Evolutionary conservation across 2,797 vertebrate species (phyloP).

Genomic region (Xenops minutus): DNA sequence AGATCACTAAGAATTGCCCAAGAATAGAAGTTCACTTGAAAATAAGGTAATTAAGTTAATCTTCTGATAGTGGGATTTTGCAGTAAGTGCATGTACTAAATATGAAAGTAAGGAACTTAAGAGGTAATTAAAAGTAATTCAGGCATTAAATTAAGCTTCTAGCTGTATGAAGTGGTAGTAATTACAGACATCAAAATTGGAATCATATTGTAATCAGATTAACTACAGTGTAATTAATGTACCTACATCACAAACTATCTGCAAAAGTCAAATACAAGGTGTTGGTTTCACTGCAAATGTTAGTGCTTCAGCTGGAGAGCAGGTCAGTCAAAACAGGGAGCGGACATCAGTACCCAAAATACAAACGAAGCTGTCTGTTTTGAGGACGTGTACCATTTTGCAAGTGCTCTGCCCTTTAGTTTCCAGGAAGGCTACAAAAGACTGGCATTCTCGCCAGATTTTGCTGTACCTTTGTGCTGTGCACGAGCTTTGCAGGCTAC

Average conservation of each 20-base stretch:
- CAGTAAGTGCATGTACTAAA: slow-evolving; percentile 22
- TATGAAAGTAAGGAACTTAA: slow-evolving; percentile 48
- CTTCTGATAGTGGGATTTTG: slow-evolving; percentile 61
- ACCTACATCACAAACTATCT: not conserved
- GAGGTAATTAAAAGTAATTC: slow-evolving; percentile 61
- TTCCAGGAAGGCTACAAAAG: not conserved
- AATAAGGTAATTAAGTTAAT: slow-evolving; percentile 64
- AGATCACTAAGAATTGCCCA: slow-evolving; percentile 41
- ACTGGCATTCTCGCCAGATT: not conserved
- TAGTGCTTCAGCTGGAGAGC: not conserved
- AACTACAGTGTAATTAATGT: slow-evolving; percentile 46
- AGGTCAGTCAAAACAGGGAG: not conserved
- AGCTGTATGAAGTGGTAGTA: slow-evolving; percentile 34
- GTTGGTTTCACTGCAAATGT: not conserved
- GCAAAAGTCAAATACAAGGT: not conserved
- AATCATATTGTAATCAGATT: slow-evolving; percentile 55
- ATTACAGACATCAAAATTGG: slow-evolving; percentile 55
- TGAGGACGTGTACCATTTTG: not conserved
- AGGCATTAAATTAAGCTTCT: slow-evolving; percentile 64
- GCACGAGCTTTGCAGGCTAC: no score
- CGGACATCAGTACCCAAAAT: not conserved
- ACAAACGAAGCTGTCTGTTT: not conserved
- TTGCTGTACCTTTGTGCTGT: not conserved
- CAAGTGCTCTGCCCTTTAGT: not conserved
- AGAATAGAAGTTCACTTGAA: slow-evolving; percentile 50